phyloP scores from a whole-genome alignment of 2,888 invertebrate species.

The Ditula angustiorana region DNA sequence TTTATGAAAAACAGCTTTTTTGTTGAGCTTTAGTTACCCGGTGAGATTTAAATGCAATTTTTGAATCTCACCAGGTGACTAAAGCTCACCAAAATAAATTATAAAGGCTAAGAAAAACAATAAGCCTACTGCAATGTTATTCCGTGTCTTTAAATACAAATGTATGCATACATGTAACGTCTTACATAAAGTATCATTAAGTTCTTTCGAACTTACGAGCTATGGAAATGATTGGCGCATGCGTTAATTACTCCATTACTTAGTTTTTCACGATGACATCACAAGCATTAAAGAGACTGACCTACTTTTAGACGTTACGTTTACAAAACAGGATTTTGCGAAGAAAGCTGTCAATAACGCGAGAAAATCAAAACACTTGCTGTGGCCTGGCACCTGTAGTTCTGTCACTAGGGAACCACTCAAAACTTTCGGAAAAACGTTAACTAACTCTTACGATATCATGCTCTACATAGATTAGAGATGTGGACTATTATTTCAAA shows the following conservation, averaged over 20 bases:
- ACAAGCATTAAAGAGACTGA: not conserved
- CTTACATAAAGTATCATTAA: slow-evolving; percentile 21
- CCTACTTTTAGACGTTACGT: not conserved
- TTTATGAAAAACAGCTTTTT: too few relatives aligned
- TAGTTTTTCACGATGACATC: slow-evolving; percentile 1
- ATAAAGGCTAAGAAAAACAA: too few relatives aligned
- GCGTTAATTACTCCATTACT: slow-evolving; percentile 11
- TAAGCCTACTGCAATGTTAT: not conserved
- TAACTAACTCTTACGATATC: too few relatives aligned
- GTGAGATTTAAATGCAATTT: too few relatives aligned
- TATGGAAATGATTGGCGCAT: slow-evolving; percentile 16
- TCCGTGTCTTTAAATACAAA: not conserved
- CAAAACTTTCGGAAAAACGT: too few relatives aligned
- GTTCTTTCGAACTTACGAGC: not conserved
- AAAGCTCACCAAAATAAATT: too few relatives aligned
- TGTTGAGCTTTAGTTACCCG: too few relatives aligned
- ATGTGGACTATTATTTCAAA: too few relatives aligned
- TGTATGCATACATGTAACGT: slow-evolving; percentile 13
- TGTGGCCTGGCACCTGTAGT: not conserved
- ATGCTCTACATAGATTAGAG: too few relatives aligned
- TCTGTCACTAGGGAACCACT: too few relatives aligned
- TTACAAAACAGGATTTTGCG: not conserved
- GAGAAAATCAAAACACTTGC: not conserved
- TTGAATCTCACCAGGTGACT: too few relatives aligned
- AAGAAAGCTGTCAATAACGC: not conserved